Percentiles rank a stretch among this genome's conserved stretches.
These are phyloP conservation scores for Antheraea assamensis DNA, from an alignment of 2,888 invertebrate species.

Conservation along the genomic window DNA sequence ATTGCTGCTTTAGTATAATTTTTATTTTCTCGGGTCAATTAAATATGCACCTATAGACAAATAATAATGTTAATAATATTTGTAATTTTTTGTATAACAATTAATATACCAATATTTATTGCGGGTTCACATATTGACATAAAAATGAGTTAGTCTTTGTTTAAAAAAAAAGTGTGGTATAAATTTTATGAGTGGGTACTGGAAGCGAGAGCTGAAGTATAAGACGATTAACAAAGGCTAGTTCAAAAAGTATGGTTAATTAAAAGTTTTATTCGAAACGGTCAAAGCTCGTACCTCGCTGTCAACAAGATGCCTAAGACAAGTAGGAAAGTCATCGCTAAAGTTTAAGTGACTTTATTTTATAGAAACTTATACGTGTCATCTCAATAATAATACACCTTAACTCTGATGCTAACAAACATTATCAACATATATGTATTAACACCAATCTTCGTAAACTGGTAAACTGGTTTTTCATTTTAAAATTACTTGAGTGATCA, in stretches of 20 bases:
- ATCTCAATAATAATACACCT: not conserved
- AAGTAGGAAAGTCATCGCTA: slow-evolving; percentile 14
- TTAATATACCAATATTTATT: no score
- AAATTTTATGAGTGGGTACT: slow-evolving; percentile 23
- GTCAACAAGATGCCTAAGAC: slow-evolving; percentile 26
- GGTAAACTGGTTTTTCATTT: not conserved
- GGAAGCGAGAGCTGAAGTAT: slow-evolving; percentile 47
- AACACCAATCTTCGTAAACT: not conserved
- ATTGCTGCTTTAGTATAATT: no score
- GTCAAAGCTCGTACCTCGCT: slow-evolving; percentile 40
- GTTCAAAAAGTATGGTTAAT: slow-evolving; percentile 63
- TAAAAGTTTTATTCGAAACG: slow-evolving; percentile 58
- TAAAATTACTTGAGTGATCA: not conserved
- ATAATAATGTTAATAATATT: no score
- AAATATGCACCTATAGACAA: no score
- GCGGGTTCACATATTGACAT: not conserved
- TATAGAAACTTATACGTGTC: not conserved
- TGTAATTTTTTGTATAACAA: no score
- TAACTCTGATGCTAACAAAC: not conserved
- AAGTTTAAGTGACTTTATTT: not conserved
- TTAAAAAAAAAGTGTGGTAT: not conserved
- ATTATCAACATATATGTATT: not conserved
- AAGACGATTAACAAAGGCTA: slow-evolving; percentile 58
- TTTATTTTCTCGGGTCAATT: no score
- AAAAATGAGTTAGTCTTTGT: not conserved